Base-by-base conservation (phyloP, 2,113 vertebrate species). In the Heterotilapia buettikoferi region DNA sequence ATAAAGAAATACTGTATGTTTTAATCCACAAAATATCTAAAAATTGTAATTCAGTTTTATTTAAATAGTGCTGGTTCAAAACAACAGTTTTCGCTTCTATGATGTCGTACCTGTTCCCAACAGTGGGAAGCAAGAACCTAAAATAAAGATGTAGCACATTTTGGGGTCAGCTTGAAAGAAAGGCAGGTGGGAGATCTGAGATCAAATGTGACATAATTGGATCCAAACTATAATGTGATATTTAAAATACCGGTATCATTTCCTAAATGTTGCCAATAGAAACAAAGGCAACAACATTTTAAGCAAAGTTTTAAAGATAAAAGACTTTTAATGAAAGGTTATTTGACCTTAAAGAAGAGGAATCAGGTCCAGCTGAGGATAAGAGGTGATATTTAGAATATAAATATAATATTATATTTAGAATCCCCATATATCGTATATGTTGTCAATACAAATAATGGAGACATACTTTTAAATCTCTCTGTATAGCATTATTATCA, bases 61-160 rank as follows among this genome's bases (percentile, higher is more conserved):
- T 45, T 73, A 26, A 45, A 18, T 5, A 6, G 14, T 16, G 3
- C 24, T 43, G 8, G 1, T 73, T 45, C 2, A 10, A 26, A 45
- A 73, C 21, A 45, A 26, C n/a, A 45, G n/a, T 45, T 45, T 43
- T 18, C 1, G 0, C 7, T 0, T 71, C 0, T 71, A 43, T 43
- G n/a, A 8, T 13, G n/a, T 43, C 0, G 19, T 68, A 12, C 57
- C 14, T 18, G 26, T 31, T 61, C 14, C 47, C 47, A 19, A n/a
- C 50, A 66, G 61, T 38, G 6, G 18, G 19, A 63, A 33, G 29
- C 0, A 0, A 63, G 16, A 19, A 63, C 59, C 16, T 63, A 63
- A 63, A 63, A 33, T 63, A 18, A 36, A n/a, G 31, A 36, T 63
- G 0, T 33, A 36, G 36, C 59, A 36, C 59, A 33, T 63, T 63